phyloP scores from a whole-genome alignment of 2,888 invertebrate genomes.

The Dorcus hopei region DNA sequence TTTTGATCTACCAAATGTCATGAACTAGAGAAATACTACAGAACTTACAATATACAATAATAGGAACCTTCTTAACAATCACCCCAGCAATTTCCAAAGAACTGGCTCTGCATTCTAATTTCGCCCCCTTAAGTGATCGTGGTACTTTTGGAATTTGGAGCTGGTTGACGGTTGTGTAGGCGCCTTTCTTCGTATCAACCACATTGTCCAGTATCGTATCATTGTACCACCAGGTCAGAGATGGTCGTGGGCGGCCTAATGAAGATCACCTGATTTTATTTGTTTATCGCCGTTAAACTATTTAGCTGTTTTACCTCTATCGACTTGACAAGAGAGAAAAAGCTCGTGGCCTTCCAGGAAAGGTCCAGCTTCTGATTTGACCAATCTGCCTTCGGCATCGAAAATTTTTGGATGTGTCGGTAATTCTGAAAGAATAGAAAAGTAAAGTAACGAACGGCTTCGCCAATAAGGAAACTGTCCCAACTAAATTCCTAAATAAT shows the following conservation, averaged over 20 bases:
- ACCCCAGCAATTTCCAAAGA: slow-evolving; percentile 65
- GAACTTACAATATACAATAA: slow-evolving; percentile 64
- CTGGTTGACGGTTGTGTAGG: slow-evolving; percentile 68
- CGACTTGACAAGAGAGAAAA: slow-evolving; percentile 79
- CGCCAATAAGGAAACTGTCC: too few relatives aligned
- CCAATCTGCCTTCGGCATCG: slow-evolving; percentile 78
- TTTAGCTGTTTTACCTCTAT: slow-evolving; percentile 67
- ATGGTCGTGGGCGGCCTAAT: slow-evolving; percentile 76
- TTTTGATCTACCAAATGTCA: too few relatives aligned
- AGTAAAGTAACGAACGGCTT: slow-evolving; percentile 31
- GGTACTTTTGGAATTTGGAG: slow-evolving; percentile 70
- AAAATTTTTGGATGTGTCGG: slow-evolving; percentile 79
- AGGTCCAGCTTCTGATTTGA: slow-evolving; percentile 75
- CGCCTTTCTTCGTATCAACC: slow-evolving; percentile 65
- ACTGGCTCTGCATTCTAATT: slow-evolving; percentile 75
- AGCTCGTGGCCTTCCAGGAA: slow-evolving; percentile 84
- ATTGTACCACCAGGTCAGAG: slow-evolving; percentile 81
- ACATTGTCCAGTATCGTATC: slow-evolving; percentile 69
- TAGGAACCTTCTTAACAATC: slow-evolving; percentile 67
- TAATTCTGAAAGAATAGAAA: slow-evolving; percentile 60
- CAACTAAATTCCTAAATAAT: too few relatives aligned
- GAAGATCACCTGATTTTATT: slow-evolving; percentile 6
- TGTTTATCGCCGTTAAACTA: too few relatives aligned
- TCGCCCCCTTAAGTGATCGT: slow-evolving; percentile 68
- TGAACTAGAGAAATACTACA: neutral